Evolutionary conservation across 2,888 invertebrate genomes (phyloP).

Genomic region (Metopia argyrocephala): DNA sequence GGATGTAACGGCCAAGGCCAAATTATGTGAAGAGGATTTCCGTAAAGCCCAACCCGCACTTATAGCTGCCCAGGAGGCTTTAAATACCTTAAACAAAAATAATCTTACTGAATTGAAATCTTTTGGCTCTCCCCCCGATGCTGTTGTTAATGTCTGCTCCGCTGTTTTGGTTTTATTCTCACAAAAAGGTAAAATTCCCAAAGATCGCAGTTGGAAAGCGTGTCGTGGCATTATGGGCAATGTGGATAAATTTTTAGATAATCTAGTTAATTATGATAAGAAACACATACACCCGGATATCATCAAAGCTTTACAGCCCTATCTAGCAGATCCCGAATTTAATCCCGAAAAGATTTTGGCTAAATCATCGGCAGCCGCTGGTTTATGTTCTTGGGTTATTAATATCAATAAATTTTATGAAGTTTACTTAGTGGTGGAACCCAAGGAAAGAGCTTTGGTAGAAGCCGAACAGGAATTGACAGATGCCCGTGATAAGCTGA

Average conservation of each 20-base stretch:
- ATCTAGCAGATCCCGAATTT: constrained; percentile 85
- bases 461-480: constrained; percentile 91
- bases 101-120: constrained; percentile 96
- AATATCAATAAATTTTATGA: constrained; percentile 94
- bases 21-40: constrained; percentile 92
- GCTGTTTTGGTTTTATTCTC: constrained; percentile 93
- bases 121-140: constrained; percentile 93
- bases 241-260: constrained; percentile 91
- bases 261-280: constrained; percentile 92
- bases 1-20: constrained; percentile 90
- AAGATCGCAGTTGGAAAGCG: constrained; percentile 95
- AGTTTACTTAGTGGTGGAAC: constrained; percentile 94
- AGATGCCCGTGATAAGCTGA: constrained; percentile 88
- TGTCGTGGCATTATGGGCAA: constrained; percentile 94
- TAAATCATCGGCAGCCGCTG: constrained; percentile 95
- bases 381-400: constrained; percentile 95
- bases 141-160: constrained; percentile 91
- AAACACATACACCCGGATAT: constrained; percentile 94
- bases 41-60: constrained; percentile 95
- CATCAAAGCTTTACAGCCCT: constrained; percentile 86
- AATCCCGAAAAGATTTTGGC: constrained; percentile 88
- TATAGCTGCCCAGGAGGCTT: constrained; percentile 91
- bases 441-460: constrained; percentile 90
- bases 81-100: constrained; percentile 94
- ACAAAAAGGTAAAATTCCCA: constrained; percentile 89